Evolutionary conservation across 1,140 invertebrate species (phyloP), one percentile per base, ranked within the genome.

Genomic region (Cherax destructor): DNA sequence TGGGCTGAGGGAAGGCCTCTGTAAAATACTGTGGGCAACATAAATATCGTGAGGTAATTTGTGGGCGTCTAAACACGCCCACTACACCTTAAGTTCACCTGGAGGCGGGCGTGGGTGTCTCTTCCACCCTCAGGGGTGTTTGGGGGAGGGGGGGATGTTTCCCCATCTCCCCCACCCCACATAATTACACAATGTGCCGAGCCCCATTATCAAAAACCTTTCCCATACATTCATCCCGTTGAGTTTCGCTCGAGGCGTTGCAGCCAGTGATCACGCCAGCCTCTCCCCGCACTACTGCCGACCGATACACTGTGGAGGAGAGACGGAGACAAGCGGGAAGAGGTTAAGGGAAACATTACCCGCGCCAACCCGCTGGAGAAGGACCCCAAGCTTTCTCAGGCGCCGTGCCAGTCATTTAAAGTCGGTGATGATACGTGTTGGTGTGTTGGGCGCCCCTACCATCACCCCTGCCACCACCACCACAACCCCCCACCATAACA

Each of bases 371-470:
- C n/a, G 69, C 24, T 7, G 24, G 69, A 69, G 65, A 18, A 69
- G 13, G 65, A 21, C 65, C 30, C 65, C 65, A 69, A 69, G n/a
- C 30, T 30, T 74, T 30, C 69, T n/a, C n/a, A 74, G 24, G 69
- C 69, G 69, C 21, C n/a, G 69, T 30, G 69, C 69, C 6, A 74
- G 69, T 30, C 69, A 74, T 74, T 74, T 74, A 30, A 74, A 74
- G 69, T 74, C 69, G 24, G 69, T 74, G 69, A 74, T 74, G 69
- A 74, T 74, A 74, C 69, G 69, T 74, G 69, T 74, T 69, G 65
- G 13, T 69, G 13, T 18, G 65, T 21, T 11, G 65, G 65, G 65
- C 65, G 65, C 65, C 65, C 65, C 65, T 5, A 41, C 30, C 30
- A 41, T 41, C 30, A 41, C 30, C 30, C 30, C 30, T 41, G 30